A percentile compares a stretch with the other conserved stretches of the same genome.
phyloP scores from a whole-genome alignment of 2,888 invertebrate species.

The Megaustenia siamemsis region DNA sequence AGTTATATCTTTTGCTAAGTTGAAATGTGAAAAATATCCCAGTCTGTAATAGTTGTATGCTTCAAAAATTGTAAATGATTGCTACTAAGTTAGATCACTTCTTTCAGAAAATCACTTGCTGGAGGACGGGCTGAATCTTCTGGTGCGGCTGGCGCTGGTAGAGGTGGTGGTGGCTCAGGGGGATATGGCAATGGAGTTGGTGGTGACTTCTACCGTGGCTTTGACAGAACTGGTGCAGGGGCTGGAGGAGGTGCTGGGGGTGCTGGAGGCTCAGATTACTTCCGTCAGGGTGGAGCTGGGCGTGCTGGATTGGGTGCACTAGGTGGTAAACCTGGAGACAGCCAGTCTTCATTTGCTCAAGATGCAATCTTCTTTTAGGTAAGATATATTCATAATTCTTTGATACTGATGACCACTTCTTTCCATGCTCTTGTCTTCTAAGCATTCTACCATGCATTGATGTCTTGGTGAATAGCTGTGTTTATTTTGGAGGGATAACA shows the following conservation, averaged over 20 bases:
- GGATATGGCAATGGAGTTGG: constrained; percentile 44
- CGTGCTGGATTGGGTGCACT: constrained; percentile 38
- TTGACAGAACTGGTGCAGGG: constrained; percentile 55
- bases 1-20: no score
- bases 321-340: constrained; percentile 42
- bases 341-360: constrained; percentile 55
- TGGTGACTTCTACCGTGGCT: constrained; percentile 39
- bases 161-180: constrained; percentile 18
- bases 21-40: no score
- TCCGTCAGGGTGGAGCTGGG: constrained; percentile 47
- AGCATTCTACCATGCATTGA: no score
- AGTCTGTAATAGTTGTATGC: no score
- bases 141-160: constrained; percentile 27
- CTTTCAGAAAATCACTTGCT: constrained; percentile 38
- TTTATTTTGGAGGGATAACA: no score
- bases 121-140: constrained; percentile 33
- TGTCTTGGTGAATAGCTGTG: no score
- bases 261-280: constrained; percentile 55
- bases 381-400: background rate
- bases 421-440: no score
- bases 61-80: no score
- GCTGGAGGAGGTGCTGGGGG: constrained; percentile 53
- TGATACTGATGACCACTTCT: no score
- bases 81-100: no score
- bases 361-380: constrained; percentile 53